Conservation (phyloP, 2,113 vertebrate species). For the Pterophyllum scalare region DNA sequence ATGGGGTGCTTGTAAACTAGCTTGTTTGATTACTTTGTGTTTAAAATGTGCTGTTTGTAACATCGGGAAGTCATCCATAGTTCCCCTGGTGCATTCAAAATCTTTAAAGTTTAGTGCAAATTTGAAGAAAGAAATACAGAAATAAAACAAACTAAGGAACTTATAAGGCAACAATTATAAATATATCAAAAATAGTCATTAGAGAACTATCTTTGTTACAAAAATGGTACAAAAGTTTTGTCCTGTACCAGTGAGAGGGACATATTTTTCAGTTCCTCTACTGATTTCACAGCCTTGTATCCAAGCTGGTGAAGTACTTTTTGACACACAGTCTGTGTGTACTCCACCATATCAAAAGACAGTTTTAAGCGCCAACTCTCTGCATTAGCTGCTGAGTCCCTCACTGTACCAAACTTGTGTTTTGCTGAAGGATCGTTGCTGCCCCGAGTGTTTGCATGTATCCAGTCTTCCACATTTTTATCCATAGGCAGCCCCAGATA, state of each 20-base stretch:
- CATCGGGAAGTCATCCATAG: conserved; percentile 45
- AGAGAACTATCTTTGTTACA: conserved; percentile 83
- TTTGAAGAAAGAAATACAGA: conserved; percentile 71
- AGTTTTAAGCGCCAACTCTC: conserved; percentile 97
- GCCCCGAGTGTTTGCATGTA: conserved; percentile 92
- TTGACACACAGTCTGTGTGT: conserved; percentile 91
- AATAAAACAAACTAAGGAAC: conserved; percentile 55
- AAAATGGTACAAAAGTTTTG: conserved; percentile 92
- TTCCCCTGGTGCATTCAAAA: conserved; percentile 68
- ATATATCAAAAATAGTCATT: conserved; percentile 85
- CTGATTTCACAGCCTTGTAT: conserved; percentile 88
- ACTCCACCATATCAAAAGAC: conserved; percentile 94
- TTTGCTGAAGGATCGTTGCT: conserved; percentile 89
- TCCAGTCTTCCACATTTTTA: conserved; percentile 92
- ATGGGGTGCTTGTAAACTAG: conserved; percentile 61
- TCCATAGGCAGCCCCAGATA: conserved; percentile 93
- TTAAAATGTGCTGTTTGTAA: conserved; percentile 73
- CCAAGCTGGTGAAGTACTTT: conserved; percentile 91
- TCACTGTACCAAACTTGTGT: conserved; percentile 94
- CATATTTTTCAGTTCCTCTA: conserved; percentile 93
- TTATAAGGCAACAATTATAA: conserved; percentile 93
- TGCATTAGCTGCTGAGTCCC: conserved; percentile 93
- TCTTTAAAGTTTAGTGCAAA: conserved; percentile 88
- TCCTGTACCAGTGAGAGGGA: conserved; percentile 93
- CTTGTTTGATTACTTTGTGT: conserved; percentile 48